These are phyloP conservation scores for Pithys albifrons DNA, from an alignment of 2,113 vertebrate species.

Conservation along the genomic window DNA sequence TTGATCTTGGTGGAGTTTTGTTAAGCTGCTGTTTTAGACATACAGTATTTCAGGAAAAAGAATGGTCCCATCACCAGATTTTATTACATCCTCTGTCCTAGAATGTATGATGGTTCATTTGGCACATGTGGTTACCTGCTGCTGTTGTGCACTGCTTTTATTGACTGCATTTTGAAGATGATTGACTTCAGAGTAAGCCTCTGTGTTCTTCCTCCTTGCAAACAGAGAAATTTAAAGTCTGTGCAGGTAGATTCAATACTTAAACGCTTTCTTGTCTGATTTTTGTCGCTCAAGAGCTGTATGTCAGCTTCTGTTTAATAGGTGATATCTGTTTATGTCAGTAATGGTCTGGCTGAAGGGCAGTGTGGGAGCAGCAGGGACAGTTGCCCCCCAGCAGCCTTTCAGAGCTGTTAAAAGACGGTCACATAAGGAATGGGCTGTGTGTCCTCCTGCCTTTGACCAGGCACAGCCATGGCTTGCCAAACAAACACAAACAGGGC, in stretches of 20 bases:
- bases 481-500: slow-evolving; percentile 12
- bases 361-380: background rate
- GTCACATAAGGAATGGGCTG: background rate
- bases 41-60: slow-evolving; percentile 30
- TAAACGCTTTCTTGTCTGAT: background rate
- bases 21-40: background rate
- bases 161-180: slow-evolving; percentile 4
- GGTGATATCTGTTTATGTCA: background rate
- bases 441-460: background rate
- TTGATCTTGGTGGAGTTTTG: slow-evolving; percentile 8
- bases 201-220: background rate
- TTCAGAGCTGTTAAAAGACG: background rate
- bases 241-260: background rate
- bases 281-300: background rate
- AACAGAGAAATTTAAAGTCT: background rate
- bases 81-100: slow-evolving; percentile 1
- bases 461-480: background rate
- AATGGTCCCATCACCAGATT: background rate
- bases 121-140: slow-evolving; percentile 21
- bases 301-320: background rate
- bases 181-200: background rate
- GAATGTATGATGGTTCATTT: slow-evolving; percentile 7
- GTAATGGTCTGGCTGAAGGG: background rate
- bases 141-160: slow-evolving; percentile 3
- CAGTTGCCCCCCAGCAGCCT: background rate